A percentile compares a stretch with the other conserved stretches of the same genome.
These are phyloP conservation scores for Phrynosoma blainvillii DNA, from an alignment of 2,113 vertebrate species.

Conservation along the genomic window DNA sequence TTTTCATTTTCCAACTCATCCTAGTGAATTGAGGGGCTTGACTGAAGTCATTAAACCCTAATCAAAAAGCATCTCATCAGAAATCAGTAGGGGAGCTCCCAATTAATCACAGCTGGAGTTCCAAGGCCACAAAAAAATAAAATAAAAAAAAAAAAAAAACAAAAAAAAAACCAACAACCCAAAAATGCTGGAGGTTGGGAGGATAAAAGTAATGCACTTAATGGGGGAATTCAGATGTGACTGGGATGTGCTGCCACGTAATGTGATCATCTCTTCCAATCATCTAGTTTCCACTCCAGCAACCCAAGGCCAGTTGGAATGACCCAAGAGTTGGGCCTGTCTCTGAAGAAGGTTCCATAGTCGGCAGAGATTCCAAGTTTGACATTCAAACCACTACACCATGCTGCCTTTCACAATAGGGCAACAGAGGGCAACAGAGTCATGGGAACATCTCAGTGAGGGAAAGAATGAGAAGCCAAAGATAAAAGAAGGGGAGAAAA, in stretches of 20 bases:
- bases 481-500: background rate
- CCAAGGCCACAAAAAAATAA: constrained; percentile 19
- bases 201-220: constrained; percentile 54
- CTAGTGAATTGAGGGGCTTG: constrained; percentile 61
- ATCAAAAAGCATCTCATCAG: constrained; percentile 81
- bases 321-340: background rate
- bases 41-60: constrained; percentile 78
- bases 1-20: constrained; percentile 33
- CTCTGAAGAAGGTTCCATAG: too few species aligned
- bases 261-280: background rate
- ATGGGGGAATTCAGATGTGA: background rate
- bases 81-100: constrained; percentile 75
- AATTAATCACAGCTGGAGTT: constrained; percentile 69
- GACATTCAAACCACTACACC: too few species aligned
- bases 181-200: constrained; percentile 48
- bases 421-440: too few species aligned
- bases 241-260: background rate
- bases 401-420: too few species aligned
- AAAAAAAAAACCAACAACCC: background rate
- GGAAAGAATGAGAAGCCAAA: background rate
- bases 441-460: too few species aligned
- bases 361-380: too few species aligned
- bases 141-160: constrained; percentile 10
- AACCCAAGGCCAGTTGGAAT: background rate
- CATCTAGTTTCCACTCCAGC: background rate